Percentiles rank a stretch among this genome's conserved stretches.
These are phyloP conservation scores for Aradophagus sp. DNA, from an alignment of 1,140 invertebrate genomes.

Conservation along the genomic window DNA sequence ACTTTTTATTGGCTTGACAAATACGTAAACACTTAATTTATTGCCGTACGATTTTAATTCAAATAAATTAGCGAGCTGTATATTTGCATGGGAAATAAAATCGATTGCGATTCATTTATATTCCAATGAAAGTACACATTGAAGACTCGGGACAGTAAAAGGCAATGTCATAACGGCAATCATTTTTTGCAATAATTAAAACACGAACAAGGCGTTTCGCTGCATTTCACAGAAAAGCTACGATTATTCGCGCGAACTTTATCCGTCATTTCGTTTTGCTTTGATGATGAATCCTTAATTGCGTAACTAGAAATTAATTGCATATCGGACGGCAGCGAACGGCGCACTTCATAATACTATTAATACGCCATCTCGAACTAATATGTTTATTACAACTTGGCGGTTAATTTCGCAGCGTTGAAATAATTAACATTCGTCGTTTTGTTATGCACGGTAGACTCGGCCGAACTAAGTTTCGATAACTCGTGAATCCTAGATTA, in stretches of 20 bases:
- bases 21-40: conserved; percentile 49
- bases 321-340: too few species aligned
- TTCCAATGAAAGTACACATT: too few species aligned
- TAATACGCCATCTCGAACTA: conserved; percentile 41
- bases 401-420: conserved; percentile 38
- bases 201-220: too few species aligned
- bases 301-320: conserved; percentile 12
- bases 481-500: conserved; percentile 53
- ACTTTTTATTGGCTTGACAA: conserved; percentile 45
- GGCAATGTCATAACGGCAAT: too few species aligned
- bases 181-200: too few species aligned
- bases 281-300: too few species aligned
- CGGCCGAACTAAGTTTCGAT: conserved; percentile 39
- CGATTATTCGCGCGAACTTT: too few species aligned
- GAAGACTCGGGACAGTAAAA: too few species aligned
- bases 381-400: conserved; percentile 52
- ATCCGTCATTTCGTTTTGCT: too few species aligned
- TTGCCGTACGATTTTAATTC: conserved; percentile 28
- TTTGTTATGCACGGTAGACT: conserved; percentile 11
- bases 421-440: conserved; percentile 49
- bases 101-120: background rate
- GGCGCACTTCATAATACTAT: conserved; percentile 3
- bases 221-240: too few species aligned
- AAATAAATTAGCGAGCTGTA: conserved; percentile 32
- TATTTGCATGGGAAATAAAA: background rate